Conservation (phyloP, 2,113 vertebrate species). For the Eretmochelys imbricata region DNA sequence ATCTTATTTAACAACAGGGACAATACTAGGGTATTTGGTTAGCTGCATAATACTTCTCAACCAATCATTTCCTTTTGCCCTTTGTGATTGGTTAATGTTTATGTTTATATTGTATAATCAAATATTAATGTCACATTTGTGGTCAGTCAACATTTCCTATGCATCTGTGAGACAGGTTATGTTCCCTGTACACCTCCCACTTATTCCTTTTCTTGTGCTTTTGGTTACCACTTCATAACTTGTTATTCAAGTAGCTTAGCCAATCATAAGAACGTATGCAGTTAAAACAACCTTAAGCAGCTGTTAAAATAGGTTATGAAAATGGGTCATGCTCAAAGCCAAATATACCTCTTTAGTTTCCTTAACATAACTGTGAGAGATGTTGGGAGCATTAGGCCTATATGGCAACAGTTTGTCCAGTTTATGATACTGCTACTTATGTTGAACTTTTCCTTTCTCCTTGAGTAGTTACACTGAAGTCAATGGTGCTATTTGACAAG, state of each 20-base stretch:
- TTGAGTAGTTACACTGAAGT: neutral
- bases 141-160: neutral
- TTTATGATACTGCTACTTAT: neutral
- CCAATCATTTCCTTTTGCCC: neutral
- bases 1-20: neutral
- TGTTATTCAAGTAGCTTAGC: too few relatives aligned
- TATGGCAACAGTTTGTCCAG: neutral
- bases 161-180: neutral
- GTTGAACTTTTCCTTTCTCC: neutral
- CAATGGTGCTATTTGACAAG: neutral
- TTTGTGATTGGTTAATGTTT: neutral
- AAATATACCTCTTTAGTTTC: too few relatives aligned
- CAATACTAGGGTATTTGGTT: neutral
- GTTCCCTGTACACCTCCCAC: neutral
- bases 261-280: too few relatives aligned
- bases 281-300: too few relatives aligned
- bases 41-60: neutral
- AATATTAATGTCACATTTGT: neutral
- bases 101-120: neutral
- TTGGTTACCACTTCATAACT: too few relatives aligned
- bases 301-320: too few relatives aligned
- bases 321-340: too few relatives aligned
- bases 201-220: too few relatives aligned
- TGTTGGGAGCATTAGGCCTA: too few relatives aligned
- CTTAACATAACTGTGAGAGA: too few relatives aligned